A percentile compares a stretch with the other conserved stretches of the same genome.
Evolutionary conservation across 1,140 invertebrate genomes (phyloP).

Genomic region (Wasmannia auropunctata): DNA sequence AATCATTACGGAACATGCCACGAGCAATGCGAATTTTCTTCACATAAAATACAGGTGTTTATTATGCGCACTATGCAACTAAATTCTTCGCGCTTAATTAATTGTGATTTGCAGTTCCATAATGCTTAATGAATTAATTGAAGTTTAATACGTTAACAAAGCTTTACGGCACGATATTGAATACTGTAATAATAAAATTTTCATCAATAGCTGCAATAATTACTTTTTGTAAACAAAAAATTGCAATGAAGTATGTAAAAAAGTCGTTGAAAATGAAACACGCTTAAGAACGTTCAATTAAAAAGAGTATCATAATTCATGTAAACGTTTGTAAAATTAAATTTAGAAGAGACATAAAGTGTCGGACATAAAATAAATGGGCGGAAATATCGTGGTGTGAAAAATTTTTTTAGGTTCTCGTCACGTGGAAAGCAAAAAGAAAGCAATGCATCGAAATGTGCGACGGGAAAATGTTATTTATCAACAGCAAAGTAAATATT

Average conservation of each 20-base stretch:
- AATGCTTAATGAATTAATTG: neutral
- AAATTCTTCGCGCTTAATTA: conserved; percentile 7
- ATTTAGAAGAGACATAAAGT: neutral
- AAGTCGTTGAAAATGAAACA: neutral
- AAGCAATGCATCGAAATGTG: neutral
- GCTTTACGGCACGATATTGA: neutral
- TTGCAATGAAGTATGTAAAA: neutral
- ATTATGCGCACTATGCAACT: conserved; percentile 24
- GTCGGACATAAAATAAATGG: neutral
- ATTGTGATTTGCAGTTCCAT: conserved; percentile 9
- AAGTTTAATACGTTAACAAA: neutral
- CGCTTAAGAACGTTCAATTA: neutral
- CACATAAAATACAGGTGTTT: conserved; percentile 44
- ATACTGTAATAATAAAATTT: neutral
- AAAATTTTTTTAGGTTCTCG: neutral
- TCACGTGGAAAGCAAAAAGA: neutral
- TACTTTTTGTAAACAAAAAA: no score
- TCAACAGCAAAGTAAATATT: neutral
- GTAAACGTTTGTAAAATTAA: neutral
- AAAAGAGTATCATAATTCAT: neutral
- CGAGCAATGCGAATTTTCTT: conserved; percentile 19
- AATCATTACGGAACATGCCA: conserved; percentile 21
- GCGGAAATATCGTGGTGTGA: neutral
- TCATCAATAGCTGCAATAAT: neutral
- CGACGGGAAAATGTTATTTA: neutral